Evolutionary conservation across 2,888 invertebrate species (phyloP).

Genomic region (Netelia fuscicornis): DNA sequence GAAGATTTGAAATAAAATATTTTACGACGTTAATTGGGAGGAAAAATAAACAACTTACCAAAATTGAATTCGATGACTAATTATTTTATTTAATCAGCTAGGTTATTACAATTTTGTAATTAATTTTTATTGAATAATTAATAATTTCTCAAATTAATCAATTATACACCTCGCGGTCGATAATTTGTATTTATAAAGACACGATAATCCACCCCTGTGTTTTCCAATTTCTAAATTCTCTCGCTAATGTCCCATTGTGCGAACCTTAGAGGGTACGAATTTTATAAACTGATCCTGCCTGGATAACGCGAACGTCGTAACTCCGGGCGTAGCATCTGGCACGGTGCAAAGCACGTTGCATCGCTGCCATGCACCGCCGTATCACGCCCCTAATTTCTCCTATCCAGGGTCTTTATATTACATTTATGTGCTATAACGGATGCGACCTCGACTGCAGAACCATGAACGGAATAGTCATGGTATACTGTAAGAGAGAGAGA

Average conservation of each 20-base stretch:
- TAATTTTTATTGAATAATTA: no score
- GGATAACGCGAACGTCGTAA: background rate
- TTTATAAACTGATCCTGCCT: conserved; percentile 13
- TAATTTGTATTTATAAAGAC: background rate
- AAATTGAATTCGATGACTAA: no score
- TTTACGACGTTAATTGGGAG: no score
- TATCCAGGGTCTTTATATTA: conserved; percentile 48
- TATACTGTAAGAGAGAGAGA: background rate
- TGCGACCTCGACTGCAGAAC: conserved; percentile 8
- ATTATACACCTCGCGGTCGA: no score
- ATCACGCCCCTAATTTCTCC: conserved; percentile 42
- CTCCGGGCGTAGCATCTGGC: background rate
- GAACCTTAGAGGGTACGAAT: background rate
- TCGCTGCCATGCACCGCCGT: conserved; percentile 1
- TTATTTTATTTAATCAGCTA: no score
- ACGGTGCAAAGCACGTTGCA: background rate
- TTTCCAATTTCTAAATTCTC: background rate
- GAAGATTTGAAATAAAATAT: no score
- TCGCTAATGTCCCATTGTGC: background rate
- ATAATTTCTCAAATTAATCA: no score
- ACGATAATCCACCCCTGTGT: background rate
- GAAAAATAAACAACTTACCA: no score
- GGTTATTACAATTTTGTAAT: no score
- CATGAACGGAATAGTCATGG: background rate
- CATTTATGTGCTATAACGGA: conserved; percentile 44